Percentiles rank a stretch among this genome's conserved stretches.
These are phyloP conservation scores for Eumacrocentrus americanus DNA, from an alignment of 2,888 invertebrate genomes.

Conservation along the genomic window DNA sequence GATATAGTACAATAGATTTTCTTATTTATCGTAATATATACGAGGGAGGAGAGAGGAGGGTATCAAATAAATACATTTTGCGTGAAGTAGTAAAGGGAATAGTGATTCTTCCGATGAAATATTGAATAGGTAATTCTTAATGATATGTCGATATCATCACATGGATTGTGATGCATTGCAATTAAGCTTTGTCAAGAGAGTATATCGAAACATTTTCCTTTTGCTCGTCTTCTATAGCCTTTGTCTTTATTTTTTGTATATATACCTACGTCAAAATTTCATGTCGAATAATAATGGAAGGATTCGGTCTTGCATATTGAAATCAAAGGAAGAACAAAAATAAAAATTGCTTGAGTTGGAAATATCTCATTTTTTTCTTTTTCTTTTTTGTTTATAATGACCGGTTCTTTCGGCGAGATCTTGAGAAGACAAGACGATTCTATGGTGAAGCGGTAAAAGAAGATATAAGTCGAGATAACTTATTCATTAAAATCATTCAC, in stretches of 20 bases:
- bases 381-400: conserved; percentile 24
- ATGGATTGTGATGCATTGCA: conserved; percentile 10
- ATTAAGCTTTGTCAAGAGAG: conserved; percentile 16
- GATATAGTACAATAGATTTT: conserved; percentile 42
- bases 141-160: conserved; percentile 36
- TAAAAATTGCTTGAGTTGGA: conserved; percentile 27
- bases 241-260: conserved; percentile 4
- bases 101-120: conserved; percentile 33
- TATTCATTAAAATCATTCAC: too few species aligned
- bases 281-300: neutral
- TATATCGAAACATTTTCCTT: conserved; percentile 4
- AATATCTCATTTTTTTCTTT: conserved; percentile 42
- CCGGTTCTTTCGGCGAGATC: too few species aligned
- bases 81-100: conserved; percentile 35
- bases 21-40: conserved; percentile 34
- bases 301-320: too few species aligned
- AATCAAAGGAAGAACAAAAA: conserved; percentile 15
- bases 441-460: too few species aligned
- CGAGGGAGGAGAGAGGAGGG: conserved; percentile 16
- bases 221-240: neutral
- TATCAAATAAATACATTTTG: conserved; percentile 40
- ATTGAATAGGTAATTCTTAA: conserved; percentile 34
- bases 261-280: neutral
- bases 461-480: too few species aligned
- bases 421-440: neutral